These are phyloP conservation scores for Tethya wilhelma DNA, from an alignment of 37 sponge, comb jelly and placozoan genomes.

Conservation along the genomic window DNA sequence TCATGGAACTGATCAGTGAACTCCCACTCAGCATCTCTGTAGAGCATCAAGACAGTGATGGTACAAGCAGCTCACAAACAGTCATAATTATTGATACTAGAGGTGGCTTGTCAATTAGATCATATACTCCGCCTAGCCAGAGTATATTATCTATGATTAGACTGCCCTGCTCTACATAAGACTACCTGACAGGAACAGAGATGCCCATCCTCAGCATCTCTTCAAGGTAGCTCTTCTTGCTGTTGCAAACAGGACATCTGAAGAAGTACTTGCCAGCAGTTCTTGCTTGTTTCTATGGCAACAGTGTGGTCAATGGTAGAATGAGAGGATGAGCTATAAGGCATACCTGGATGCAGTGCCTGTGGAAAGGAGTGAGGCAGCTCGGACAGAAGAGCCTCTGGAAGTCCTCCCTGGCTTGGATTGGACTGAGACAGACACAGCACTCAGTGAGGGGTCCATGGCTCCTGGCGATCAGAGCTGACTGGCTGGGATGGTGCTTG, in stretches of 20 bases:
- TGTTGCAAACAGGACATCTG: slow-evolving; percentile 44
- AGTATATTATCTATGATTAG: background rate
- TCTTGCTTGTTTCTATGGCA: slow-evolving; percentile 34
- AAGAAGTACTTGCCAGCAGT: slow-evolving; percentile 31
- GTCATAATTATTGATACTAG: too few relatives aligned
- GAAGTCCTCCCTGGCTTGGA: background rate
- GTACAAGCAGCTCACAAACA: background rate
- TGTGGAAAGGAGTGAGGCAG: slow-evolving; percentile 30
- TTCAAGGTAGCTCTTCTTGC: slow-evolving; percentile 2
- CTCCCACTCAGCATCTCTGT: slow-evolving; percentile 44
- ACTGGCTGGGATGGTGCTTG: slow-evolving; percentile 29
- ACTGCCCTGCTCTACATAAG: background rate
- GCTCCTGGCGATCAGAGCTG: background rate
- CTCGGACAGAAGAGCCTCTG: slow-evolving; percentile 26
- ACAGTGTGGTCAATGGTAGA: background rate
- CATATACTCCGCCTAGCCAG: too few relatives aligned
- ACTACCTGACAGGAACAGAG: slow-evolving; percentile 24
- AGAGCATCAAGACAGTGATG: background rate
- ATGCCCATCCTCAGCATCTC: slow-evolving; percentile 48
- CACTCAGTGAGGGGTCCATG: background rate
- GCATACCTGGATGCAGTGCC: slow-evolving; percentile 37
- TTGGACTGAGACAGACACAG: slow-evolving; percentile 23
- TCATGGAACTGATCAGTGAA: background rate
- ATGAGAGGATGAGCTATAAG: background rate
- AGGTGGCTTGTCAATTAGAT: too few relatives aligned